Conservation (phyloP, 2,888 invertebrate species). For the Uropetala carovei region DNA sequence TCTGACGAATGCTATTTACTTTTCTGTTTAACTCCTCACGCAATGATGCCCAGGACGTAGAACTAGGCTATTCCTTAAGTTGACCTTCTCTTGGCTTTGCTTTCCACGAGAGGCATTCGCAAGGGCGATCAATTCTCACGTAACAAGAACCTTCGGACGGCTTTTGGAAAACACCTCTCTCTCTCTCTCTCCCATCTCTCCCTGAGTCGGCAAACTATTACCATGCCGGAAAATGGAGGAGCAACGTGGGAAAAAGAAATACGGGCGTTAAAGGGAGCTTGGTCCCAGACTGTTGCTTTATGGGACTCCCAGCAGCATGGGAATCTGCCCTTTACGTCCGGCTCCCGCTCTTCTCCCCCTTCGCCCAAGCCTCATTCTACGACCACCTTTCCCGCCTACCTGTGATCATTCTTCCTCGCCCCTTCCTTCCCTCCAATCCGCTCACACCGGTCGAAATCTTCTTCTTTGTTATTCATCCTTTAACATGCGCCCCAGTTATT, state of each 20-base stretch:
- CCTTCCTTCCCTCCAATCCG: not conserved
- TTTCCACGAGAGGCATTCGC: not conserved
- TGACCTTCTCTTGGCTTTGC: not conserved
- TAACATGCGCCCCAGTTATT: too few species aligned
- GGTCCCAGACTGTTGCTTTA: too few species aligned
- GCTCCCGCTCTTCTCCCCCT: not conserved
- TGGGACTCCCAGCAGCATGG: too few species aligned
- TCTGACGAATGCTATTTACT: too few species aligned
- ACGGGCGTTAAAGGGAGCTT: too few species aligned
- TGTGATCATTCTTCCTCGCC: not conserved
- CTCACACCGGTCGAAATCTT: not conserved
- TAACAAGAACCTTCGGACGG: conserved; percentile 45
- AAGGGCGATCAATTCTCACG: conserved; percentile 40
- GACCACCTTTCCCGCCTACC: not conserved
- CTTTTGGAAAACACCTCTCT: conserved; percentile 38
- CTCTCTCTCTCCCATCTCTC: not conserved
- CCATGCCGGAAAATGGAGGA: not conserved
- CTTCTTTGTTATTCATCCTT: too few species aligned
- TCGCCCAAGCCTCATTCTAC: not conserved
- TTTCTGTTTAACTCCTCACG: too few species aligned
- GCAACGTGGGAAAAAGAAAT: not conserved
- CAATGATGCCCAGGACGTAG: too few species aligned
- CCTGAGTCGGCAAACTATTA: not conserved
- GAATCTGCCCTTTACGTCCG: too few species aligned
- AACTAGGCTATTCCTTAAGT: not conserved